A percentile compares a stretch with the other conserved stretches of the same genome.
Conservation (phyloP, 92 coral and sea anemone species). For the Phenganax stokvisi region DNA sequence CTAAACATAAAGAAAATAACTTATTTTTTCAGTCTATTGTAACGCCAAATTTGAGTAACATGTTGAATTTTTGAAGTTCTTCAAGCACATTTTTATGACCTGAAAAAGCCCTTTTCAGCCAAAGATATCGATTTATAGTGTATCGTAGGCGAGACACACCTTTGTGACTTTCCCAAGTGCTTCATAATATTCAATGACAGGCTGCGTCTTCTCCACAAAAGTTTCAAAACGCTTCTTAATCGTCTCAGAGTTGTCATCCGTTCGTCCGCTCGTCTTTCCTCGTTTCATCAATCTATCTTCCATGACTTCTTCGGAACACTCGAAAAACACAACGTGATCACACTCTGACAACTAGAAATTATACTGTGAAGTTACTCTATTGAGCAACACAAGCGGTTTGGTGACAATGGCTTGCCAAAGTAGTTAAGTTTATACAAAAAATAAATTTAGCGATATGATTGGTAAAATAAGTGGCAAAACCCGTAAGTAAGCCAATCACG, state of each 20-base stretch:
- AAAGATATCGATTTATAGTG: not conserved
- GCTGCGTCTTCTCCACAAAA: constrained; percentile 75
- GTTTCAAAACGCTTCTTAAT: constrained; percentile 87
- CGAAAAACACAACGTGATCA: constrained; percentile 78
- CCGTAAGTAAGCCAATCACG: too few species aligned
- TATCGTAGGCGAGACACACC: constrained; percentile 46
- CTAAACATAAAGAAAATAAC: constrained; percentile 39
- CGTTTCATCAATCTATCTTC: constrained; percentile 77
- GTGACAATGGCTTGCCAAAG: too few species aligned
- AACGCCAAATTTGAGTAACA: not conserved
- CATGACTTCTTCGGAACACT: constrained; percentile 88
- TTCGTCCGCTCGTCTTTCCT: constrained; percentile 79
- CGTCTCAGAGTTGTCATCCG: constrained; percentile 85
- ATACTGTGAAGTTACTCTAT: not conserved
- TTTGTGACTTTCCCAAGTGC: constrained; percentile 63
- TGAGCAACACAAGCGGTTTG: too few species aligned
- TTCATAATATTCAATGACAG: constrained; percentile 82
- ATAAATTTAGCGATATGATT: too few species aligned
- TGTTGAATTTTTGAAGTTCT: too few species aligned
- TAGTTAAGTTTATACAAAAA: too few species aligned
- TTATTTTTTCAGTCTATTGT: not conserved
- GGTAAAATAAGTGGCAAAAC: too few species aligned
- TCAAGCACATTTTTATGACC: too few species aligned
- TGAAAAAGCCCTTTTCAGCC: too few species aligned
- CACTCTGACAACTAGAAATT: constrained; percentile 68